These are phyloP conservation scores for Arrhopalites spinosus DNA, from an alignment of 2,888 invertebrate species.

Conservation along the genomic window DNA sequence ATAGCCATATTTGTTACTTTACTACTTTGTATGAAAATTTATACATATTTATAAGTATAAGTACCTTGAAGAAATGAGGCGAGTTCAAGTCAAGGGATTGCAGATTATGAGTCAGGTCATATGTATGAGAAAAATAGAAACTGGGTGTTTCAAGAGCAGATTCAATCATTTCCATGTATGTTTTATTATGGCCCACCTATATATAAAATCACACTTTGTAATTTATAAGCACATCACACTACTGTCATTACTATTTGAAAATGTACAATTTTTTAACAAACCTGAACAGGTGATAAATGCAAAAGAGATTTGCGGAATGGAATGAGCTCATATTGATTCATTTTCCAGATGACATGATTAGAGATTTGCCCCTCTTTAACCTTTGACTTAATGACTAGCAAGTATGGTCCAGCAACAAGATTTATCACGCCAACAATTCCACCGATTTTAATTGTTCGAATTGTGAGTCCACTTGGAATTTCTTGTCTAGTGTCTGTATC, in stretches of 20 bases:
- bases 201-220: background rate
- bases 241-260: background rate
- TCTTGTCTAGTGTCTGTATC: conserved; percentile 65
- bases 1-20: background rate
- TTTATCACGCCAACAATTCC: conserved; percentile 86
- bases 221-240: background rate
- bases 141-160: conserved; percentile 79
- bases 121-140: conserved; percentile 92
- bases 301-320: conserved; percentile 83
- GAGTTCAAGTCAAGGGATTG: conserved; percentile 84
- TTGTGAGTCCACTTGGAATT: conserved; percentile 68
- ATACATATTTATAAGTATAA: conserved; percentile 20
- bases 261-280: conserved; percentile 56
- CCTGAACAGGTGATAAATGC: conserved; percentile 82
- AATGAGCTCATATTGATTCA: conserved; percentile 79
- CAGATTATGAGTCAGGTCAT: conserved; percentile 89
- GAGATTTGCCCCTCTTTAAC: conserved; percentile 73
- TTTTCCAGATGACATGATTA: conserved; percentile 76
- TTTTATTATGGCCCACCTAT: conserved; percentile 65
- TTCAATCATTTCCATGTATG: conserved; percentile 84
- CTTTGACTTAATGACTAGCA: conserved; percentile 85
- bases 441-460: conserved; percentile 67
- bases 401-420: conserved; percentile 82
- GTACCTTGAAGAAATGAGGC: conserved; percentile 77
- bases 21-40: background rate